Percentiles rank a stretch among this genome's conserved stretches.
phyloP scores from a whole-genome alignment of 2,888 invertebrate genomes.

The Fragum sueziense region DNA sequence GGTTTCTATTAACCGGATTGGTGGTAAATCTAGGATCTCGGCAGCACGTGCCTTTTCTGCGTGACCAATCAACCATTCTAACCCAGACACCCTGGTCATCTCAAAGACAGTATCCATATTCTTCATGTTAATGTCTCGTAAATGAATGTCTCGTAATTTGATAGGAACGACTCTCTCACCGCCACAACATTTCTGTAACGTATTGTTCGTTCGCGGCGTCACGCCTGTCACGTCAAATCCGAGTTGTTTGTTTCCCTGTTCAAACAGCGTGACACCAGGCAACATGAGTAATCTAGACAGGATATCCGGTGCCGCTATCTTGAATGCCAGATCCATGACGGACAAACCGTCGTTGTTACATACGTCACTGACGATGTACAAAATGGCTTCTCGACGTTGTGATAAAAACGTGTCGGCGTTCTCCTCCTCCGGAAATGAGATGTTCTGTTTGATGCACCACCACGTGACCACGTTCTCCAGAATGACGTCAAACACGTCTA shows the following conservation, averaged over 20 bases:
- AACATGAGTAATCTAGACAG: constrained; percentile 72
- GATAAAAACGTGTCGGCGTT: constrained; percentile 56
- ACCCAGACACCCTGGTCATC: constrained; percentile 63
- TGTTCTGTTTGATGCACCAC: constrained; percentile 74
- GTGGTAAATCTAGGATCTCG: constrained; percentile 75
- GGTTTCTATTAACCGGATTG: constrained; percentile 73
- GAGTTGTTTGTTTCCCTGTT: constrained; percentile 27
- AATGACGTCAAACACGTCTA: constrained; percentile 68
- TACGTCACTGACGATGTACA: constrained; percentile 68
- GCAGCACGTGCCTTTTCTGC: constrained; percentile 69
- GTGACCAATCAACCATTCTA: constrained; percentile 75
- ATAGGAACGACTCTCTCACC: constrained; percentile 30
- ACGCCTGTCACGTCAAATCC: constrained; percentile 76
- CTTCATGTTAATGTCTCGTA: background rate
- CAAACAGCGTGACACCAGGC: constrained; percentile 71
- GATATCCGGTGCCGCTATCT: constrained; percentile 70
- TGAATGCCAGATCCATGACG: constrained; percentile 73
- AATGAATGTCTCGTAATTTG: constrained; percentile 23
- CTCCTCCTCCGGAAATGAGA: constrained; percentile 68
- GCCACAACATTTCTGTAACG: constrained; percentile 41
- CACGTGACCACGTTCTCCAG: constrained; percentile 69
- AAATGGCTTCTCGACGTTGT: constrained; percentile 64
- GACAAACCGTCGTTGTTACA: constrained; percentile 71
- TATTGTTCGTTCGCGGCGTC: constrained; percentile 69
- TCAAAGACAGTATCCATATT: background rate